Evolutionary conservation across 2,888 invertebrate species (phyloP), one percentile per base, ranked within the genome.

Genomic region (Ophion slaviceki): DNA sequence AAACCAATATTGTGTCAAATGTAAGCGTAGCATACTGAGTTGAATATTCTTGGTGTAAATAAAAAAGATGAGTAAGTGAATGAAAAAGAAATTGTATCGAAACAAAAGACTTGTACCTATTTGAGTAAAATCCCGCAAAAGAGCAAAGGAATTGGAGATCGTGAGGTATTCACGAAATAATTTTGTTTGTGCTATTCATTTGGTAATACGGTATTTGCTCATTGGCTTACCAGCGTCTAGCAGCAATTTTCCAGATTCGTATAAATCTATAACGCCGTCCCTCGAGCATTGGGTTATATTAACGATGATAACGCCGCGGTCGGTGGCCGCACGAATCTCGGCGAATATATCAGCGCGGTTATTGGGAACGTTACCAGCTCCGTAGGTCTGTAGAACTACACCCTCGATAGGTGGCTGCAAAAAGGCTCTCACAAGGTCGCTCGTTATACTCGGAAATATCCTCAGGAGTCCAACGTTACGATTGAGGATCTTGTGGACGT

Each of bases 221-320:
- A 24, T 59, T 67, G 5, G 40, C 64, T 24, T 89, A 93, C 93
- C 94, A 72, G 90, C 91, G 45, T 91, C 89, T 7, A 88, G 78
- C 5, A 94, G 88, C 14, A 91, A 71, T 94, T 97, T 96, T 78
- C 98, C 99, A 76, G 98, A 97, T 91, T 97, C 97, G 92, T 99
- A 99, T 0, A 96, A 95, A 10, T 96, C 95, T 1, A 96, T 95
- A 0, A 99, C 99, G 1, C 96, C 95, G 0, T 99, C 99, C 74
- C 96, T 96, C 0, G 95, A 94, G 92, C 99, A 99, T 92, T 99
- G 99, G 0, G 99, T 98, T 88, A 98, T 97, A 94, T 99, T 99
- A 2, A 99, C 96, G 53, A 99, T 96, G 59, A 99, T 96, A 0
- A 99, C 96, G 0, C 98, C 98, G 14, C 97, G 94, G 10, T 95